Percentiles rank a stretch among this genome's conserved stretches.
Conservation (phyloP, 2,113 vertebrate genomes). For the Channa maculata region DNA sequence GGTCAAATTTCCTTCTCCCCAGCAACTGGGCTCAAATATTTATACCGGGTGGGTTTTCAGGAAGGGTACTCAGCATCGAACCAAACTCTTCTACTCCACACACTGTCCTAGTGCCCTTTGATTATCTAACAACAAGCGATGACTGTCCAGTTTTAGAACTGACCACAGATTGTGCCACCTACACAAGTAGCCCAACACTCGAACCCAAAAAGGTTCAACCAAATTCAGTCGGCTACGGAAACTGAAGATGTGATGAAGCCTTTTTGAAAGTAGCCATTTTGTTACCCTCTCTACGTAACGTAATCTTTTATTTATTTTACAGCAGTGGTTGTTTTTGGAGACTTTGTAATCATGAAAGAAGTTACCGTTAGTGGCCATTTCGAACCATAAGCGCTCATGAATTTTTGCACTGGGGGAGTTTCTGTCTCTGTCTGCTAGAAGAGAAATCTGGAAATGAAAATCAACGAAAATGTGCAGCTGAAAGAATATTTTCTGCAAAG, state of each 20-base stretch:
- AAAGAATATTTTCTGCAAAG: conserved; percentile 18
- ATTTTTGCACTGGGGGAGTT: conserved; percentile 33
- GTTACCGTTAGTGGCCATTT: conserved; percentile 53
- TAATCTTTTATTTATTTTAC: conserved; percentile 49
- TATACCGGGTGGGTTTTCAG: conserved; percentile 55
- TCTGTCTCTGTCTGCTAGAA: conserved; percentile 22
- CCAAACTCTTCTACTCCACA: conserved; percentile 48
- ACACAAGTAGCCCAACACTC: conserved; percentile 46
- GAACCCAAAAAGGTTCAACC: conserved; percentile 22
- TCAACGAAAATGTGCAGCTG: background rate
- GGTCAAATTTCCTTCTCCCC: conserved; percentile 25
- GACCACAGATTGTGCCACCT: conserved; percentile 69
- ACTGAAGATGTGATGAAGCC: conserved; percentile 63
- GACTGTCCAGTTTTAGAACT: conserved; percentile 36
- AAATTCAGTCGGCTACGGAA: conserved; percentile 42
- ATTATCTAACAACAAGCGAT: conserved; percentile 29
- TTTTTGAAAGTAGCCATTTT: conserved; percentile 68
- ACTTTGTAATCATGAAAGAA: conserved; percentile 23
- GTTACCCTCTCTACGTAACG: conserved; percentile 25
- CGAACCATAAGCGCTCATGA: conserved; percentile 29
- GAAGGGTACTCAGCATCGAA: conserved; percentile 46
- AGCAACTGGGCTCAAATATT: conserved; percentile 29
- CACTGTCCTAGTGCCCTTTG: conserved; percentile 34
- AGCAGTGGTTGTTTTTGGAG: conserved; percentile 23
- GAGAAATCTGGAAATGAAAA: conserved; percentile 1